Conservation (phyloP, 2,888 invertebrate species). For the Acheta domesticus region DNA sequence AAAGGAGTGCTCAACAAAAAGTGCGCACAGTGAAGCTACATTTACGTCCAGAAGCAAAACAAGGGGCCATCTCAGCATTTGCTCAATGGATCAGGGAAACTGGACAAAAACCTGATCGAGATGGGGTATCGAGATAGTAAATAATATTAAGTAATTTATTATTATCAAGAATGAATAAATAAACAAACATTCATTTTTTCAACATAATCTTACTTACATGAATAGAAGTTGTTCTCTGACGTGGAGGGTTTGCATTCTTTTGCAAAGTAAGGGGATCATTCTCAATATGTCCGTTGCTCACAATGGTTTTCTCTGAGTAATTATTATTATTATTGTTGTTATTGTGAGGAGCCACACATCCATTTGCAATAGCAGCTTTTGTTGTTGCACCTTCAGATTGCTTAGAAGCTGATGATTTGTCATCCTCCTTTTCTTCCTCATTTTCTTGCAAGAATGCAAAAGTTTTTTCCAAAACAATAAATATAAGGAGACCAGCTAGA, state of each 20-base stretch:
- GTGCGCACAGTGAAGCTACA: no score
- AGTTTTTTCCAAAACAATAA: slow-evolving; percentile 87
- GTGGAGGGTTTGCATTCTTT: neutral
- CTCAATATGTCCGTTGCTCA: neutral
- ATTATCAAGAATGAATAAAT: neutral
- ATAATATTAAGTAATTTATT: no score
- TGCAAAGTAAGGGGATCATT: neutral
- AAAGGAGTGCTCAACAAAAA: no score
- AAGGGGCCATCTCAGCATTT: no score
- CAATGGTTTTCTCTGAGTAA: neutral
- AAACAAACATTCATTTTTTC: neutral
- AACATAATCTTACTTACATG: neutral
- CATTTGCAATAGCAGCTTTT: slow-evolving; percentile 44
- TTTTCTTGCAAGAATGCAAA: slow-evolving; percentile 49
- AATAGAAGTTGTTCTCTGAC: slow-evolving; percentile 5
- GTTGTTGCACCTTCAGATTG: neutral
- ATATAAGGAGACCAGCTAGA: slow-evolving; percentile 80
- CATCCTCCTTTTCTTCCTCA: slow-evolving; percentile 48
- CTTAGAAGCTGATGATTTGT: slow-evolving; percentile 40
- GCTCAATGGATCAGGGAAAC: no score
- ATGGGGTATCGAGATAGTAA: no score
- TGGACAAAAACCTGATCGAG: no score
- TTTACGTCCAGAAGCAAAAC: no score
- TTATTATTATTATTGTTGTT: slow-evolving; percentile 28
- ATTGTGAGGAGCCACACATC: slow-evolving; percentile 22